phyloP scores from a whole-genome alignment of 2,888 invertebrate genomes.

The Hipparchia semele region DNA sequence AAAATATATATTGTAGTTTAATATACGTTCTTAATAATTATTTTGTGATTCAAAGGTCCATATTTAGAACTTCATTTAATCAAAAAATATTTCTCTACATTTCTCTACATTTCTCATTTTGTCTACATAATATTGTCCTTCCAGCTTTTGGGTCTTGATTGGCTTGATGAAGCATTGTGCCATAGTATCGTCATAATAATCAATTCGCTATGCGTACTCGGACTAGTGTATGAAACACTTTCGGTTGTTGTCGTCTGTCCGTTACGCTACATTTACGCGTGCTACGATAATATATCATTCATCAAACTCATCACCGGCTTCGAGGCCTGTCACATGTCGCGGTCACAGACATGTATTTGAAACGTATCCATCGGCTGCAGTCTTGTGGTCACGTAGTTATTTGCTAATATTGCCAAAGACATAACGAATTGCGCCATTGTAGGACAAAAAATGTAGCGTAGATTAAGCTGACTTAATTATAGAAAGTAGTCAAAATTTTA shows the following conservation, averaged over 20 bases:
- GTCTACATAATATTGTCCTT: too few relatives aligned
- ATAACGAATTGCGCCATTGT: constrained; percentile 9
- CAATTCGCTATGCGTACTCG: background rate
- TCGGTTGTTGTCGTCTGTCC: constrained; percentile 12
- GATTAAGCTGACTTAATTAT: background rate
- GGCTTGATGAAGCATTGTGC: constrained; percentile 5
- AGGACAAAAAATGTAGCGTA: background rate
- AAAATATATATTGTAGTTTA: too few relatives aligned
- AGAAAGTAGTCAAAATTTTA: too few relatives aligned
- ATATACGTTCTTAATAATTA: too few relatives aligned
- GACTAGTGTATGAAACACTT: constrained; percentile 8
- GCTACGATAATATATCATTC: constrained; percentile 20
- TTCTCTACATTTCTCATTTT: too few relatives aligned
- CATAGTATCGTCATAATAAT: background rate
- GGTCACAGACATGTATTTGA: constrained; percentile 19
- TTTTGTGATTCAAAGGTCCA: too few relatives aligned
- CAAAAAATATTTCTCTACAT: too few relatives aligned
- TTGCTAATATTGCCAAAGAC: constrained; percentile 21
- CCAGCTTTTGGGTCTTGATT: background rate
- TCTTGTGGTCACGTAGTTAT: background rate
- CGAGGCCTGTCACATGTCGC: constrained; percentile 16
- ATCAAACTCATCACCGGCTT: constrained; percentile 14
- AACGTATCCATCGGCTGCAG: constrained; percentile 18
- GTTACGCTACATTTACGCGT: constrained; percentile 12
- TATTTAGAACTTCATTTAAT: too few relatives aligned